A percentile compares a stretch with the other conserved stretches of the same genome.
Conservation (phyloP, 2,888 invertebrate genomes). For the Antheraea yamamai region DNA sequence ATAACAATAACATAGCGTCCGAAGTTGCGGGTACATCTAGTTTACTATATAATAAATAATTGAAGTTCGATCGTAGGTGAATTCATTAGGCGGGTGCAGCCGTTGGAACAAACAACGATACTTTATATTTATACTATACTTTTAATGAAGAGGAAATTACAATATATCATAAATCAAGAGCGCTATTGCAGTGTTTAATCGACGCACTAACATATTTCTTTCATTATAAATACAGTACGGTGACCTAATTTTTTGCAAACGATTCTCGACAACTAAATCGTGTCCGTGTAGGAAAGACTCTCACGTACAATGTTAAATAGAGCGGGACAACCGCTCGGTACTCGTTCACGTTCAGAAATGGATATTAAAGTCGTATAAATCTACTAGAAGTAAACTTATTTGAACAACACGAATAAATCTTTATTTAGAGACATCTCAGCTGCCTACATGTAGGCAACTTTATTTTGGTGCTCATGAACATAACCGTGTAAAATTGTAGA, state of each 20-base stretch:
- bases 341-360: neutral
- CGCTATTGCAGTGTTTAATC: neutral
- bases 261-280: constrained; percentile 8
- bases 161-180: constrained; percentile 3
- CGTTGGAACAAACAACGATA: neutral
- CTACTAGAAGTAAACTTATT: neutral
- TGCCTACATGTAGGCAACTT: neutral
- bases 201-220: neutral
- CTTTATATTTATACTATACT: neutral
- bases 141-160: neutral
- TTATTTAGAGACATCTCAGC: neutral
- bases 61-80: no score
- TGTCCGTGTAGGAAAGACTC: neutral
- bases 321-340: constrained; percentile 6
- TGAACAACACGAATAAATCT: neutral
- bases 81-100: no score
- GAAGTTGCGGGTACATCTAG: no score
- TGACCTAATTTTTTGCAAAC: constrained; percentile 14
- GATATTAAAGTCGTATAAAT: constrained; percentile 2
- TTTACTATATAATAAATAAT: no score
- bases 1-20: no score
- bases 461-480: no score
- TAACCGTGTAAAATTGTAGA: no score
- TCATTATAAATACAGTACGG: constrained; percentile 11
- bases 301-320: constrained; percentile 8